Percentiles rank a stretch among this genome's conserved stretches.
phyloP scores from a whole-genome alignment of 2,113 vertebrate species.

The Cebus imitator region DNA sequence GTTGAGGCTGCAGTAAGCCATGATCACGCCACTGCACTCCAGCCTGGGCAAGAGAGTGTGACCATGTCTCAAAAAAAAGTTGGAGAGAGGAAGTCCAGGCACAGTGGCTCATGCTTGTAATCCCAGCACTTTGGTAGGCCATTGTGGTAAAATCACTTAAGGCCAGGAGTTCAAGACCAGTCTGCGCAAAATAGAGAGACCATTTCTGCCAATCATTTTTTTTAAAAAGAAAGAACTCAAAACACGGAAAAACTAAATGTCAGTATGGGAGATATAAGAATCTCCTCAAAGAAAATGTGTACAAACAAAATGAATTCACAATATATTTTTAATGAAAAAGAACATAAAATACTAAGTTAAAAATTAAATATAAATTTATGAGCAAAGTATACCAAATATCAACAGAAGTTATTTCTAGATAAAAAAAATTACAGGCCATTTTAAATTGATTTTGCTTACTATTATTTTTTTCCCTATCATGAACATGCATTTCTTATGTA shows the following conservation, averaged over 20 bases:
- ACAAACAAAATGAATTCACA: not conserved
- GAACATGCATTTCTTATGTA: not conserved
- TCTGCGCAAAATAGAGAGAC: too few relatives aligned
- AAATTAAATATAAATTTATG: not conserved
- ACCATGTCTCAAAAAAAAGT: too few relatives aligned
- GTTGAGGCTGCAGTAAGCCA: too few relatives aligned
- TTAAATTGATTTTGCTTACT: not conserved
- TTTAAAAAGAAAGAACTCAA: not conserved
- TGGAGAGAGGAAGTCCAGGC: too few relatives aligned
- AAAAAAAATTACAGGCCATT: not conserved
- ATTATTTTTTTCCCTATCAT: not conserved
- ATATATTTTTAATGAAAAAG: slow-evolving; percentile 8
- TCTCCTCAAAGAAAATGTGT: not conserved
- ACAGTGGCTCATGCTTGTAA: too few relatives aligned
- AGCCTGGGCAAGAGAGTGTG: too few relatives aligned
- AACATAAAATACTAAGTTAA: not conserved
- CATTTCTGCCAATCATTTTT: too few relatives aligned
- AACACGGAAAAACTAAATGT: not conserved
- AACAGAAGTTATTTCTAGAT: not conserved
- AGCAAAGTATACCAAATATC: not conserved
- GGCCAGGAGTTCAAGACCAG: too few relatives aligned
- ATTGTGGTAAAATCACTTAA: too few relatives aligned
- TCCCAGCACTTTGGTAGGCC: too few relatives aligned
- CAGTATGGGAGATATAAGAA: not conserved
- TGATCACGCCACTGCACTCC: too few relatives aligned